Base-by-base conservation (phyloP, 2,113 vertebrate species). In the Hepsetus odoe region DNA sequence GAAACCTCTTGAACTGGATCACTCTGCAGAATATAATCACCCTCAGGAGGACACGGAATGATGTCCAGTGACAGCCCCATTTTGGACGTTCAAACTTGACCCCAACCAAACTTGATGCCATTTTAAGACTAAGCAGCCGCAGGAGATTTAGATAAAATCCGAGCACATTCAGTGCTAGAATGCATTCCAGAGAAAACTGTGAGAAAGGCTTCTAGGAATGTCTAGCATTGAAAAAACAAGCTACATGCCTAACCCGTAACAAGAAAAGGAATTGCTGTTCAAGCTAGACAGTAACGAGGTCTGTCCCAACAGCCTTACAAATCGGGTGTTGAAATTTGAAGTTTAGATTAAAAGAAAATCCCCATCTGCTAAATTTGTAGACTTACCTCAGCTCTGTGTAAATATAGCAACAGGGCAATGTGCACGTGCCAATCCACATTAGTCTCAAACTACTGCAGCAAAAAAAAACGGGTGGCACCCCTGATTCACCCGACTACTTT, bases 351-450 rank as follows among this genome's bases (percentile, higher is more conserved):
- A 24, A 55, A 24, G n/a, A 8, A 24, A 24, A 46, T 49, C 42
- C 35, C 61, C 4, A 26, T 30, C 35, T 28, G 4, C 13, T 58
- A 49, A 49, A 20, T 44, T 16, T 44, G 20, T 20, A 20, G 16
- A n/a, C n/a, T n/a, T n/a, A n/a, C n/a, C n/a, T n/a, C n/a, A n/a
- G n/a, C n/a, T n/a, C n/a, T n/a, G n/a, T n/a, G 30, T 68, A 44
- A 12, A 76, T 56, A 56, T 67, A 77, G 33, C 33, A 77, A 40
- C n/a, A 55, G n/a, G n/a, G 65, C 44, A 49, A 13, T 38, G 40
- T 49, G 26, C 9, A n/a, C 13, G 58, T 58, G 35, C 28, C n/a
- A 20, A 14, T 68, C 58, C 30, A 40, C 33, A 61, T 0, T n/a
- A 51, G 20, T 16, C 55, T 5, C 22, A 35, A 55, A 22, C 51